A percentile compares a stretch with the other conserved stretches of the same genome.
phyloP scores from a whole-genome alignment of 1,140 invertebrate species.

The Saccostrea glomerata region DNA sequence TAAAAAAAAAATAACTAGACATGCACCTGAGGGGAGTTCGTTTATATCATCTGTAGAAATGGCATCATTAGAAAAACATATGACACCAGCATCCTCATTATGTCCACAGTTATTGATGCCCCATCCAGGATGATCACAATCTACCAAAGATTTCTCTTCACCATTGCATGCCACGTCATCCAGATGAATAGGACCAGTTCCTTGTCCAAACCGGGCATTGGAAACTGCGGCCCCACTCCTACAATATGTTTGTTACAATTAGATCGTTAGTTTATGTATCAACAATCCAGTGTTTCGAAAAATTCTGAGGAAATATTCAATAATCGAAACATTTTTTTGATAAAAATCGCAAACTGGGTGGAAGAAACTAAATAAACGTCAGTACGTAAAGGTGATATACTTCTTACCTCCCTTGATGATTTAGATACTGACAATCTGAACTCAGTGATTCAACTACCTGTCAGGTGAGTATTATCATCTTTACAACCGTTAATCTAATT shows the following conservation, averaged over 20 bases:
- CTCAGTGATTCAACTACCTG: no score
- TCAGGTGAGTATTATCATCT: no score
- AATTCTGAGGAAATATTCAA: no score
- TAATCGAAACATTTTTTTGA: no score
- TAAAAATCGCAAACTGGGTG: no score
- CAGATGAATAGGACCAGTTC: constrained; percentile 81
- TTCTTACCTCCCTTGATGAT: no score
- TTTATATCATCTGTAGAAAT: not conserved
- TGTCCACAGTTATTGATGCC: constrained; percentile 83
- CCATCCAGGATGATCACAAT: constrained; percentile 87
- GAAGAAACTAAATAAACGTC: no score
- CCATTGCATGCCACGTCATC: constrained; percentile 87
- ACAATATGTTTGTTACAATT: not conserved
- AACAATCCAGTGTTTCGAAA: not conserved
- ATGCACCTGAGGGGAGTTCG: not conserved
- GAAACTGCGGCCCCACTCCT: constrained; percentile 22
- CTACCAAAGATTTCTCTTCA: constrained; percentile 84
- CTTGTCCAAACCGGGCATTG: constrained; percentile 78
- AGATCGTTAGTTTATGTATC: constrained; percentile 56
- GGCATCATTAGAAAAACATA: constrained; percentile 49
- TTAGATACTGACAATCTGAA: no score
- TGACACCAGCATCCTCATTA: constrained; percentile 82
- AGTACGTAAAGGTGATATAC: no score
- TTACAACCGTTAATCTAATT: no score
- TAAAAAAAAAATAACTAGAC: no score